Base-by-base conservation (phyloP, 2,113 vertebrate species). In the Pteruthius melanotis region DNA sequence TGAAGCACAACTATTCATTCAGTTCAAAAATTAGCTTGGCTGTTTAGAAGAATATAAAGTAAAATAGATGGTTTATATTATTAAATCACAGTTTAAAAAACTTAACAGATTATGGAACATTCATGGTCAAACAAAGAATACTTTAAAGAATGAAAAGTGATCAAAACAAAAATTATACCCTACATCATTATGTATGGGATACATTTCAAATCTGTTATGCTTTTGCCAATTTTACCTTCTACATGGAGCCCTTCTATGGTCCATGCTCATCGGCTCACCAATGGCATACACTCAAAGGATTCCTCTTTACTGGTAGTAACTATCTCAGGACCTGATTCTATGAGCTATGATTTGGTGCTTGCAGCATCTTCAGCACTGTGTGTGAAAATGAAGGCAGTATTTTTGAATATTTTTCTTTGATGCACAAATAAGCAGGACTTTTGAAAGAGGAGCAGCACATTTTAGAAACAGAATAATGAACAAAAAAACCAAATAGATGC, bases 311-410 rank as follows among this genome's bases (percentile, higher is more conserved):
- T 98, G 98, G 98, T 98, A 99, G 98, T 98, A 99, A 99, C 99
- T 99, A 99, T 98, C 98, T 99, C 99, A 98, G 98, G 98, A 98
- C 99, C 99, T 99, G 99, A 99, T 99, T 98, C 98, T 99, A 99
- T 98, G 98, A 99, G 98, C 99, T 99, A 99, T 98, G 98, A 98
- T 98, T 98, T 98, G 98, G 98, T 98, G 98, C 98, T 99, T 98
- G 99, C 99, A 99, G 99, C 99, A 98, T 99, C 99, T 99, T 99
- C 99, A 99, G 99, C 99, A 99, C 99, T 99, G 99, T 99, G 99
- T 99, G 99, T 98, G 98, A 99, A 99, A 99, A 99, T 99, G 99
- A 99, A 99, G 99, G 99, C 98, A 99, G 99, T 97, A 98, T 98
- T 98, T 98, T 99, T 98, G 97, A 98, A 98, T 98, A 96, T 95